phyloP scores from a whole-genome alignment of 2,797 vertebrate genomes.

The Acipenser ruthenus region DNA sequence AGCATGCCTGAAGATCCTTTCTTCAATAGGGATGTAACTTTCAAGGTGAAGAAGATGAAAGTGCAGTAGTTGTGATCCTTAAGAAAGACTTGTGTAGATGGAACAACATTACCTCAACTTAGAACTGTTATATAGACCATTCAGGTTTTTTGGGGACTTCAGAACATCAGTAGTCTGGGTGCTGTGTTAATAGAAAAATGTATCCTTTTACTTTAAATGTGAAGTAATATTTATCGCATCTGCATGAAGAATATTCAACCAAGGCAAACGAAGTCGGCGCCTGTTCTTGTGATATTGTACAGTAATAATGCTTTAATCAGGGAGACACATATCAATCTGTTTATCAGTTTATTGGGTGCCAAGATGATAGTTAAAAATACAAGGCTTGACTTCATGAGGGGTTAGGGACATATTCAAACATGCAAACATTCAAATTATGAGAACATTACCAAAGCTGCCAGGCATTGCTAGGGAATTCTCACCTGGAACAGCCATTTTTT shows the following conservation, averaged over 20 bases:
- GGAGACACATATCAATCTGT: neutral
- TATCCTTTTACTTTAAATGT: conserved; percentile 45
- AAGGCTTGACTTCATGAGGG: too few species aligned
- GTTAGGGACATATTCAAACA: too few species aligned
- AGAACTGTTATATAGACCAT: conserved; percentile 59
- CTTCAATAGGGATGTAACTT: conserved; percentile 21
- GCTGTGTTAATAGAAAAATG: conserved; percentile 38
- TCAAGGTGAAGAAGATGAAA: conserved; percentile 5
- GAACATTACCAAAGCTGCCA: too few species aligned
- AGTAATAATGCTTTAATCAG: conserved; percentile 8
- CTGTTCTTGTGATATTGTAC: neutral
- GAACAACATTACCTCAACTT: conserved; percentile 61
- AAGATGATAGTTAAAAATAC: too few species aligned
- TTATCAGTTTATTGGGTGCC: too few species aligned
- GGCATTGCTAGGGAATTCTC: too few species aligned
- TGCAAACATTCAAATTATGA: neutral
- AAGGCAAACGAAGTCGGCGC: conserved; percentile 25
- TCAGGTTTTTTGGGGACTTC: conserved; percentile 30
- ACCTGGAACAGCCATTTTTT: too few species aligned
- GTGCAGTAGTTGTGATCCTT: conserved; percentile 34
- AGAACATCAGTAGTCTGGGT: conserved; percentile 40
- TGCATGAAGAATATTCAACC: conserved; percentile 42
- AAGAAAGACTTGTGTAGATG: conserved; percentile 43
- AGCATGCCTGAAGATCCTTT: conserved; percentile 27
- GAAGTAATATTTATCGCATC: conserved; percentile 48